Evolutionary conservation across 2,113 vertebrate genomes (phyloP), one percentile per base, ranked within the genome.

Genomic region (Syrrhaptes paradoxus): DNA sequence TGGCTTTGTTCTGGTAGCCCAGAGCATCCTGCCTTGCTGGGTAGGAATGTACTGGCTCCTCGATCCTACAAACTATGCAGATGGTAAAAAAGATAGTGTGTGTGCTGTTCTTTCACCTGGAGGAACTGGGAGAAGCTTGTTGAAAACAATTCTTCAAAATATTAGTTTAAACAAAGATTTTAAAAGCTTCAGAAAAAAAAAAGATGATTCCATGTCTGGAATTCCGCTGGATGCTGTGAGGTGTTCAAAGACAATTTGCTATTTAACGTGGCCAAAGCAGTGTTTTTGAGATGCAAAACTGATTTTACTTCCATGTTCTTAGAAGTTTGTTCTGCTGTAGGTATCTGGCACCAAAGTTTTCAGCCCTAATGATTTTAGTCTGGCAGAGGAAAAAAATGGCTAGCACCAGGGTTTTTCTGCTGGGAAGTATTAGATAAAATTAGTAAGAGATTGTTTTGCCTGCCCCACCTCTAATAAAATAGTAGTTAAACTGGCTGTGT

Each of bases 401-500:
- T 36, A 45, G 7, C 51, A 83, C 51, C 25, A 45, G 54, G 17
- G 11, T 3, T 87, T 75, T 90, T 89, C 51, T 88, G 15, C 72
- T 92, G 93, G 83, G 80, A 93, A 84, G 6, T 67, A 31, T 63
- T 86, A 80, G 68, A 59, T 92, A 61, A 95, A 95, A 86, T 90
- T 90, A 51, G 55, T 51, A 5, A 63, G 87, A 90, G 80, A 71
- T 93, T 92, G 67, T 88, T 95, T 88, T 92, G 51, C 63, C 55
- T 97, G 92, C 88, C 79, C 75, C 85, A 67, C 92, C 86, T 95
- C 4, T 81, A 89, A 92, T 80, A 92, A 96, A 95, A 77, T 32
- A 95, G 80, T 52, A 46, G 86, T 74, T 95, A 38, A 92, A 90
- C 92, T 94, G 90, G 82, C 94, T 95, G 75, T 70, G 54, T 93